A percentile compares a stretch with the other conserved stretches of the same genome.
These are phyloP conservation scores for Octodon degus DNA, from an alignment of 2,113 vertebrate genomes.

Conservation along the genomic window DNA sequence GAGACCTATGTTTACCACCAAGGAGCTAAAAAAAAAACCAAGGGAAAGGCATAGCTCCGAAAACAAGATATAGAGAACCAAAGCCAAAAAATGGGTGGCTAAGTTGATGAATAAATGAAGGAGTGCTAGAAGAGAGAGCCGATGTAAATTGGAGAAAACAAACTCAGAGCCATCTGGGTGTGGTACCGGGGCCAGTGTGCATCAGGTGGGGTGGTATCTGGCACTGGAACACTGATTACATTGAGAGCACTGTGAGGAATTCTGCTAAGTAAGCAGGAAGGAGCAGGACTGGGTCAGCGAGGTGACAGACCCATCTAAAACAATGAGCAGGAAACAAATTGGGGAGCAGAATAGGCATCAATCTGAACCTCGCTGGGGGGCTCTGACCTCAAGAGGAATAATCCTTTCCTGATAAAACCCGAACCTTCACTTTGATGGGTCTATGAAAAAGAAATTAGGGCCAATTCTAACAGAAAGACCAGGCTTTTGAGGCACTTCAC, in stretches of 20 bases:
- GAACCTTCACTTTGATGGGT: constrained; percentile 41
- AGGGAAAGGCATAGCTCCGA: constrained; percentile 9
- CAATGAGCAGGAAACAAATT: neutral
- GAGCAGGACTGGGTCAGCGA: neutral
- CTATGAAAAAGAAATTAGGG: constrained; percentile 59
- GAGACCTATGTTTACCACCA: neutral
- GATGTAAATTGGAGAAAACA: neutral
- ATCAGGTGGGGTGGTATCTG: neutral
- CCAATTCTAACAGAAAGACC: constrained; percentile 35
- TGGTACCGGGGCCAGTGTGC: accelerated
- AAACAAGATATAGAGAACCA: neutral
- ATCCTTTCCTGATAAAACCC: constrained; percentile 48
- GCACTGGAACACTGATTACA: accelerated
- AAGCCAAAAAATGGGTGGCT: neutral
- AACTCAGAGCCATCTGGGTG: neutral
- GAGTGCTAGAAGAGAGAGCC: neutral
- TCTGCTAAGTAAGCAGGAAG: neutral
- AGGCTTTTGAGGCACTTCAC: constrained; percentile 41
- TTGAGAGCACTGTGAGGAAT: too few relatives aligned
- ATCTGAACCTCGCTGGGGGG: neutral
- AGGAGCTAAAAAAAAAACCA: constrained; percentile 9
- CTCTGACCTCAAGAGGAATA: neutral
- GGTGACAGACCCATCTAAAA: neutral
- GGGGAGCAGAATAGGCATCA: neutral
- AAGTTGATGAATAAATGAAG: neutral